phyloP scores from a whole-genome alignment of 2,113 vertebrate species.

The Heloderma charlesbogerti region DNA sequence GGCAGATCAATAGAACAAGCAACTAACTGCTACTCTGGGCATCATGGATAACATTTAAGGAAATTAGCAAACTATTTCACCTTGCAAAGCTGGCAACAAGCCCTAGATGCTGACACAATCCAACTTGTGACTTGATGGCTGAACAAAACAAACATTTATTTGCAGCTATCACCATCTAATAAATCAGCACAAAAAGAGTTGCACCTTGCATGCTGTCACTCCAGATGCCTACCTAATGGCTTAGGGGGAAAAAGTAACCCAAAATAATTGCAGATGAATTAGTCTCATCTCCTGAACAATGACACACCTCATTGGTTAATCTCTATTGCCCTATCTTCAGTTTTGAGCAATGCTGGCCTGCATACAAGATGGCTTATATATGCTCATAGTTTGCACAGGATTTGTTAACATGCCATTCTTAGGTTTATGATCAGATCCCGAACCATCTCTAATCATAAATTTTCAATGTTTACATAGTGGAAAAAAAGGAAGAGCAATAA shows the following conservation, averaged over 20 bases:
- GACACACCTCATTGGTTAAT: conserved; percentile 45
- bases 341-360: neutral
- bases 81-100: conserved; percentile 70
- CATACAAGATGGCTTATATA: neutral
- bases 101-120: conserved; percentile 53
- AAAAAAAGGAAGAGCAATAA: neutral
- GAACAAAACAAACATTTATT: conserved; percentile 60
- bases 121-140: conserved; percentile 54
- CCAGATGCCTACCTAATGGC: conserved; percentile 33
- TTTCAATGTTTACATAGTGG: neutral
- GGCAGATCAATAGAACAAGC: conserved; percentile 74
- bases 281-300: conserved; percentile 50
- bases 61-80: conserved; percentile 81
- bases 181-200: conserved; percentile 63
- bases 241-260: conserved; percentile 22
- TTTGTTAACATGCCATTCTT: conserved; percentile 3
- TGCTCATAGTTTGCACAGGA: neutral
- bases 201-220: conserved; percentile 40
- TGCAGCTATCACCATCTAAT: conserved; percentile 55
- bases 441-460: neutral
- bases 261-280: conserved; percentile 53
- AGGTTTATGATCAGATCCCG: neutral
- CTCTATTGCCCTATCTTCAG: conserved; percentile 6
- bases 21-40: conserved; percentile 77
- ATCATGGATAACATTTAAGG: conserved; percentile 76